Conservation (phyloP, 2,797 vertebrate species). For the Iguana delicatissima region DNA sequence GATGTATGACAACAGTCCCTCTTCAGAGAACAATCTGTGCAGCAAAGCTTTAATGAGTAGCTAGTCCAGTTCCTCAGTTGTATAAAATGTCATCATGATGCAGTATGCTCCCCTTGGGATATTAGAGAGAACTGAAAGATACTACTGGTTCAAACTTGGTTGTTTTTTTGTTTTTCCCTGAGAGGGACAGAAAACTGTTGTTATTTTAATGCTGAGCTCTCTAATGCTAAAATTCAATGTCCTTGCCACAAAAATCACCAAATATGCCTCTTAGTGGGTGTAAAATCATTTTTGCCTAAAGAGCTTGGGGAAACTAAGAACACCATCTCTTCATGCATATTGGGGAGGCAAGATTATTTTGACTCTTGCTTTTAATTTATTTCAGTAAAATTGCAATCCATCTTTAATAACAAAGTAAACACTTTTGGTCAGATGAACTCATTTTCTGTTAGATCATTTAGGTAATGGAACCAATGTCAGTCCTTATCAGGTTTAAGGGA, state of each 20-base stretch:
- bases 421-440: background rate
- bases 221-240: background rate
- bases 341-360: background rate
- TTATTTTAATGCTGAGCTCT: too few species aligned
- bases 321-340: background rate
- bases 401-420: background rate
- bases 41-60: background rate
- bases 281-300: background rate
- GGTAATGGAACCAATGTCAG: background rate
- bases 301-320: background rate
- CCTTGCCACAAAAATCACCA: background rate
- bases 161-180: too few species aligned
- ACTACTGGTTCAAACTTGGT: too few species aligned
- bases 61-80: background rate
- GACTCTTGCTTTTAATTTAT: background rate
- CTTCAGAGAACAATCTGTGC: background rate
- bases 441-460: background rate
- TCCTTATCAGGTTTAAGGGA: background rate
- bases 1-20: background rate
- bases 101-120: background rate
- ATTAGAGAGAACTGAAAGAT: background rate
- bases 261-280: background rate
- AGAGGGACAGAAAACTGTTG: too few species aligned
- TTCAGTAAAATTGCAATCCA: background rate
- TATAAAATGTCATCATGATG: background rate